A percentile compares a stretch with the other conserved stretches of the same genome.
phyloP scores from a whole-genome alignment of 1,140 invertebrate genomes.

The Monochamus saltuarius region DNA sequence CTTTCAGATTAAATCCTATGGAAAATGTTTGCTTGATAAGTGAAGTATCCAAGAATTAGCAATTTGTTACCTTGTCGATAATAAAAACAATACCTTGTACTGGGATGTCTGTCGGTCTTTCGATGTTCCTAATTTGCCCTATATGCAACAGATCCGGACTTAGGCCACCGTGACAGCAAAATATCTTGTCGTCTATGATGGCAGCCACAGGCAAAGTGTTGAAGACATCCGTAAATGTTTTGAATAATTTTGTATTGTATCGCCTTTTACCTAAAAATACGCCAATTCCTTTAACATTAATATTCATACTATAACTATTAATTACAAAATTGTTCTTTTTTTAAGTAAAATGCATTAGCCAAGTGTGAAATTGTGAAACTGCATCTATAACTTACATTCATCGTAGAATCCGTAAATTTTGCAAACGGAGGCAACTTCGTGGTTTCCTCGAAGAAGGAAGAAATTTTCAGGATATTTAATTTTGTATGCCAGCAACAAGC shows the following conservation, averaged over 20 bases:
- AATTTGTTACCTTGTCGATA: not conserved
- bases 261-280: conserved; percentile 58
- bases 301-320: no score
- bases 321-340: no score
- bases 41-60: no score
- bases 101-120: conserved; percentile 69
- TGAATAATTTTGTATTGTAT: conserved; percentile 83
- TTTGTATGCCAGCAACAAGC: conserved; percentile 86
- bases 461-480: conserved; percentile 95
- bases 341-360: no score
- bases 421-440: conserved; percentile 82
- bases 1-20: no score
- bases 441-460: conserved; percentile 83
- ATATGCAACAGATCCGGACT: conserved; percentile 74
- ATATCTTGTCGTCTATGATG: conserved; percentile 84
- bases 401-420: conserved; percentile 83
- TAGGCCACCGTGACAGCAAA: conserved; percentile 82
- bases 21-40: no score
- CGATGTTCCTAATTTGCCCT: conserved; percentile 69
- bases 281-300: no score
- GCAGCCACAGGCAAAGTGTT: conserved; percentile 84
- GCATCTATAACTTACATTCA: conserved; percentile 63
- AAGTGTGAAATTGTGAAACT: no score
- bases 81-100: conserved; percentile 56
- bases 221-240: conserved; percentile 83